phyloP scores from a whole-genome alignment of 2,113 vertebrate species.

The Actinemys pallida region DNA sequence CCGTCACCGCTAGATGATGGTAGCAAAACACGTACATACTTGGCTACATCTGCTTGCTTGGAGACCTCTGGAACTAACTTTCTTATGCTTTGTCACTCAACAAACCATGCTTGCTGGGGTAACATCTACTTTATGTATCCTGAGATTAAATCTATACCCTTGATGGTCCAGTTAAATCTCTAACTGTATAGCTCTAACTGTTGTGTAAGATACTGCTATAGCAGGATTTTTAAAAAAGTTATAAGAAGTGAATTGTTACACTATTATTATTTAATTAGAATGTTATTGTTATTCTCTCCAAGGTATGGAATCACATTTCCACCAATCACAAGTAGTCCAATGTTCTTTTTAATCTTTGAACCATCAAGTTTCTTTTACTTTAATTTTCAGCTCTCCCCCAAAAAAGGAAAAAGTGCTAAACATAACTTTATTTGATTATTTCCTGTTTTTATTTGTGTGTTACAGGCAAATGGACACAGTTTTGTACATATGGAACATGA shows the following conservation, averaged over 20 bases:
- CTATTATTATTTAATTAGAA: background rate
- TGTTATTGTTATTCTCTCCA: background rate
- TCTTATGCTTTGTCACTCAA: background rate
- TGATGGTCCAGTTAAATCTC: no score
- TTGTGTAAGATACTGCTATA: background rate
- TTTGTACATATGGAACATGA: constrained; percentile 99
- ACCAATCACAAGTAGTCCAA: background rate
- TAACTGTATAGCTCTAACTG: background rate
- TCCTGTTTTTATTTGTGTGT: constrained; percentile 81
- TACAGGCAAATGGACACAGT: constrained; percentile 99
- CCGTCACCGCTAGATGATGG: background rate
- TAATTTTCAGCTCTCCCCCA: fast-evolving
- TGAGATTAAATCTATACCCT: fast-evolving
- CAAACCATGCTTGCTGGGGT: background rate
- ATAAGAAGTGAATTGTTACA: fast-evolving
- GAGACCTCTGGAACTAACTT: background rate
- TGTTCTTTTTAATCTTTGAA: background rate
- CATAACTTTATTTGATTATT: background rate
- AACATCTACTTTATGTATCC: fast-evolving
- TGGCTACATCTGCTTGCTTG: background rate
- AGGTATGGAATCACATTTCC: background rate
- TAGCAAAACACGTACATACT: background rate
- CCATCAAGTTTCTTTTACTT: background rate
- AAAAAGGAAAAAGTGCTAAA: fast-evolving
- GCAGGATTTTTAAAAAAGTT: background rate